These are phyloP conservation scores for Sesia apiformis DNA, from an alignment of 2,888 invertebrate species.

Conservation along the genomic window DNA sequence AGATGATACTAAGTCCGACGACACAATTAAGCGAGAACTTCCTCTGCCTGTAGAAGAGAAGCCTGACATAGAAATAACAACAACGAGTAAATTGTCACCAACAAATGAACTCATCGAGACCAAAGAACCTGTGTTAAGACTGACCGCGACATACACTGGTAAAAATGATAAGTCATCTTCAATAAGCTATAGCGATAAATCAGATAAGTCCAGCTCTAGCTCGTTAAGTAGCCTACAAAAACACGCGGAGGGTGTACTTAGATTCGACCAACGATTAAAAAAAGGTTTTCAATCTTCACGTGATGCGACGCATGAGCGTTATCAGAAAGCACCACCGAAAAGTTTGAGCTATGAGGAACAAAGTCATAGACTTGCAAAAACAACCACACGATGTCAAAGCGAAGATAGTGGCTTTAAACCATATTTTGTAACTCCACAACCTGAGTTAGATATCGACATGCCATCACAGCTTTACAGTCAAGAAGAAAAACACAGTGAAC, in stretches of 20 bases:
- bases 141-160: constrained; percentile 40
- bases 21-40: constrained; percentile 59
- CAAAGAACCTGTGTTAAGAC: constrained; percentile 44
- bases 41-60: constrained; percentile 27
- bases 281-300: constrained; percentile 38
- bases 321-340: constrained; percentile 60
- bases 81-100: constrained; percentile 28
- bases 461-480: constrained; percentile 74
- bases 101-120: constrained; percentile 25
- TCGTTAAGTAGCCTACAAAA: constrained; percentile 66
- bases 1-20: constrained; percentile 60
- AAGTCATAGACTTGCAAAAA: constrained; percentile 57
- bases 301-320: constrained; percentile 44
- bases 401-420: constrained; percentile 71
- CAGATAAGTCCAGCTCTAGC: constrained; percentile 69
- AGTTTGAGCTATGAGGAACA: constrained; percentile 66
- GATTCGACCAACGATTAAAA: constrained; percentile 52
- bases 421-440: constrained; percentile 57
- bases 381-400: constrained; percentile 74
- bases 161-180: constrained; percentile 65
- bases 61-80: constrained; percentile 25
- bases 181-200: constrained; percentile 68
- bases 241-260: constrained; percentile 50
- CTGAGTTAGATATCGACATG: constrained; percentile 72
- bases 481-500: constrained; percentile 77